Conservation (phyloP, 1,140 invertebrate genomes). For the Ctenoplectra terminalis region DNA sequence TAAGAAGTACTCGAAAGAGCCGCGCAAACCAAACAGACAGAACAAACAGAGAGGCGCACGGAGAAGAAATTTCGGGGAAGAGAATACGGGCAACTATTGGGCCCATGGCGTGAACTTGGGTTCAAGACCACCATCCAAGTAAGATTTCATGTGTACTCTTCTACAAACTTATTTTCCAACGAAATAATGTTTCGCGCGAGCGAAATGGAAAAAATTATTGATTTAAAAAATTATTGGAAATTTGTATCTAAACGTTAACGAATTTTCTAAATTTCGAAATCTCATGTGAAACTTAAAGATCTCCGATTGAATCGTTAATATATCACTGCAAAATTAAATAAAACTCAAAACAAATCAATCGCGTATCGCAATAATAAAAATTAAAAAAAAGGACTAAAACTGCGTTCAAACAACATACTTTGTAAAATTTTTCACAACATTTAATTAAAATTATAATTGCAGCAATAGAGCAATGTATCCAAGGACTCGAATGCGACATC, state of each 20-base stretch:
- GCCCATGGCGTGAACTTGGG: constrained; percentile 77
- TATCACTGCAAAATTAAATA: too few relatives aligned
- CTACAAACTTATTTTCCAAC: background rate
- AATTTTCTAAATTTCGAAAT: too few relatives aligned
- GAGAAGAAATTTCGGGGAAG: constrained; percentile 62
- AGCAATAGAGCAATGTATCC: constrained; percentile 21
- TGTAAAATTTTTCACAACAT: background rate
- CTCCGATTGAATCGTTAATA: too few relatives aligned
- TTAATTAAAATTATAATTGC: constrained; percentile 3
- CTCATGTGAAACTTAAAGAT: too few relatives aligned
- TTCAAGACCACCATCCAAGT: constrained; percentile 75
- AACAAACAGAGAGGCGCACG: constrained; percentile 43
- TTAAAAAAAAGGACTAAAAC: too few relatives aligned
- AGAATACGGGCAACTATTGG: constrained; percentile 71
- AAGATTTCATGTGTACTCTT: background rate
- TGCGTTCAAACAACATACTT: background rate
- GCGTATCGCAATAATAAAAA: too few relatives aligned
- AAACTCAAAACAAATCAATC: too few relatives aligned
- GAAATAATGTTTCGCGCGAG: background rate
- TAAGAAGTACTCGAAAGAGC: constrained; percentile 63
- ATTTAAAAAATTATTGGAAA: too few relatives aligned
- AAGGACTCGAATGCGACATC: constrained; percentile 64
- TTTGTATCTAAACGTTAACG: background rate
- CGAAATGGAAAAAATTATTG: too few relatives aligned
- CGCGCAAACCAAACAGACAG: constrained; percentile 40